These are phyloP conservation scores for Drosophila stalkeri DNA, from an alignment of 2,888 invertebrate species.

Conservation along the genomic window DNA sequence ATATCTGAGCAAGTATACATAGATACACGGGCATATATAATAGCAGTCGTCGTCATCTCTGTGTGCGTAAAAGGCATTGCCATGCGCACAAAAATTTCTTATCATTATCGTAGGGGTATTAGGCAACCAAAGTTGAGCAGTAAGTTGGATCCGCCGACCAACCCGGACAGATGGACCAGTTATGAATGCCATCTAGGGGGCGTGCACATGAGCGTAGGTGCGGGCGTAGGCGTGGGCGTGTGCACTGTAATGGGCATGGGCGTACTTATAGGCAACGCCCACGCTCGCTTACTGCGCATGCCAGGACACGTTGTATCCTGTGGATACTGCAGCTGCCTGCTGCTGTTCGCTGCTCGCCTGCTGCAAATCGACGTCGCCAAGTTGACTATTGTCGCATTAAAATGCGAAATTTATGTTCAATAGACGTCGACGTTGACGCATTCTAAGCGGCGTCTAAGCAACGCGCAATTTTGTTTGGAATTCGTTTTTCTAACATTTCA, in stretches of 20 bases:
- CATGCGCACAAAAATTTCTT: constrained; percentile 80
- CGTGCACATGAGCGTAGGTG: not conserved
- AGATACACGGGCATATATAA: constrained; percentile 12
- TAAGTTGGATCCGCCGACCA: constrained; percentile 62
- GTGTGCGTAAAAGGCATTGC: constrained; percentile 10
- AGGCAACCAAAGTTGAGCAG: constrained; percentile 81
- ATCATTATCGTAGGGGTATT: constrained; percentile 84
- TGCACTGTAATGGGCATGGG: no score
- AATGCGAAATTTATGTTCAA: constrained; percentile 79
- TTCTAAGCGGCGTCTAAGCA: constrained; percentile 64
- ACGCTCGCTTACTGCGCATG: constrained; percentile 59
- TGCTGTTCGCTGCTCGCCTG: constrained; percentile 73
- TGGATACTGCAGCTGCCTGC: not conserved
- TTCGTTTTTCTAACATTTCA: constrained; percentile 82
- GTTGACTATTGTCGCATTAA: constrained; percentile 85
- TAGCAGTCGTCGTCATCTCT: not conserved
- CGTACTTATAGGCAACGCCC: constrained; percentile 18
- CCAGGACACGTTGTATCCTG: constrained; percentile 14
- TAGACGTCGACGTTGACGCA: constrained; percentile 19
- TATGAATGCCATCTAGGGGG: constrained; percentile 4
- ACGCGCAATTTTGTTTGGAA: constrained; percentile 30
- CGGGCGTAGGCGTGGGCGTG: no score
- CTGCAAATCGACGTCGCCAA: constrained; percentile 83
- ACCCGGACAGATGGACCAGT: constrained; percentile 29
- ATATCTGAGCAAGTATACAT: constrained; percentile 8